phyloP scores from a whole-genome alignment of 2,888 invertebrate genomes.

The Tuberolachnus salignus region DNA sequence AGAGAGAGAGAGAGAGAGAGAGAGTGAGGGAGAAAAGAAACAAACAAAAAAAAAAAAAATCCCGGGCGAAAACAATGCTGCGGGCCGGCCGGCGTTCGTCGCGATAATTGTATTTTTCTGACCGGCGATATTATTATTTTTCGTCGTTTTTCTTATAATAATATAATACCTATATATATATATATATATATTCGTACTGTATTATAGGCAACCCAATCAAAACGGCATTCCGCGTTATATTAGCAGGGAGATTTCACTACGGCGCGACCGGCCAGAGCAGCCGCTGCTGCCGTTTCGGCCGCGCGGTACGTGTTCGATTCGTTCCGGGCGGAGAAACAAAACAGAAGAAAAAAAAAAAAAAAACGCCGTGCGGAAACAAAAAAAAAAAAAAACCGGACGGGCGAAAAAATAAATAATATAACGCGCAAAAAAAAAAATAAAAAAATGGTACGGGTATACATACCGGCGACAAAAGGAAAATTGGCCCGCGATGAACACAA shows the following conservation, averaged over 20 bases:
- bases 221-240: conserved; percentile 1
- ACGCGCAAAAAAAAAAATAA: conserved; percentile 5
- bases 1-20: too few species aligned
- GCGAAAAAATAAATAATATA: conserved; percentile 50
- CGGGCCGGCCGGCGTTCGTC: background rate
- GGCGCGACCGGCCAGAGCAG: background rate
- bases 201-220: conserved; percentile 23
- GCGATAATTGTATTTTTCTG: conserved; percentile 16
- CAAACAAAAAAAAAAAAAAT: background rate
- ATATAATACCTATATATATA: too few species aligned
- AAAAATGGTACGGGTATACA: conserved; percentile 4
- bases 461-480: conserved; percentile 30
- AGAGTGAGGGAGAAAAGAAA: background rate
- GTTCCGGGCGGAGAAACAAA: conserved; percentile 46
- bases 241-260: conserved; percentile 42
- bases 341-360: background rate
- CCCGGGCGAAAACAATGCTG: conserved; percentile 1
- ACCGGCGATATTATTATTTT: conserved; percentile 28
- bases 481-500: conserved; percentile 28
- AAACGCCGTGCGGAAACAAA: conserved; percentile 17
- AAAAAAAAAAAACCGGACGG: conserved; percentile 17
- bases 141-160: too few species aligned
- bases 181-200: background rate
- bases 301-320: conserved; percentile 44
- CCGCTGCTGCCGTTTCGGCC: background rate